Evolutionary conservation across 2,113 vertebrate genomes (phyloP).

Genomic region (Anoura caudifer): DNA sequence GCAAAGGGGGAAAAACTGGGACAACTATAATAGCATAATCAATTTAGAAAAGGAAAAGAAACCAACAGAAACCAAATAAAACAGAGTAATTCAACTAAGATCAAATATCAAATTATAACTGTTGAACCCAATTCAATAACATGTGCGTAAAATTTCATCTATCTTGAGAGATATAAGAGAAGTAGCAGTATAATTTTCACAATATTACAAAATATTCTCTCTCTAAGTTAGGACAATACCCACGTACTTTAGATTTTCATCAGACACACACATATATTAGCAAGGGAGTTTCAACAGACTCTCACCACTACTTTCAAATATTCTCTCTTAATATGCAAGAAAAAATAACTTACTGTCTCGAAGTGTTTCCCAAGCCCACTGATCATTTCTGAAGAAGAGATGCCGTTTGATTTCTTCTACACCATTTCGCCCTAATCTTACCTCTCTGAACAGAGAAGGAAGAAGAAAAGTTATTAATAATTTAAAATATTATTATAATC

Average conservation of each 20-base stretch:
- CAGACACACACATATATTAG: neutral
- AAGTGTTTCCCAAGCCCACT: constrained; percentile 98
- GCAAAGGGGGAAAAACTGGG: too few relatives aligned
- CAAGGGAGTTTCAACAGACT: neutral
- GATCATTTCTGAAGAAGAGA: constrained; percentile 98
- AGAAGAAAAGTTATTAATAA: constrained; percentile 42
- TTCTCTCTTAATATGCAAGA: neutral
- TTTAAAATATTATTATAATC: neutral
- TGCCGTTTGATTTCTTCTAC: constrained; percentile 98
- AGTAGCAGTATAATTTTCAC: neutral
- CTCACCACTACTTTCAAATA: neutral
- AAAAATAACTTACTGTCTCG: constrained; percentile 91
- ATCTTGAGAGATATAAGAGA: neutral
- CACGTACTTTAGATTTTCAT: constrained; percentile 3
- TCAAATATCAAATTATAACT: neutral
- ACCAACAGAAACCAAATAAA: neutral
- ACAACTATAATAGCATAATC: too few relatives aligned
- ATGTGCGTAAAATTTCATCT: neutral
- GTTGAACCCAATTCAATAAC: neutral
- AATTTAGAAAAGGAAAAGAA: too few relatives aligned
- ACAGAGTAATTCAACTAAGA: neutral
- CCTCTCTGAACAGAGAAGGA: constrained; percentile 84
- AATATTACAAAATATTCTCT: neutral
- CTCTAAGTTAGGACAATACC: neutral
- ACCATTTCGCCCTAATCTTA: constrained; percentile 94